A percentile compares a stretch with the other conserved stretches of the same genome.
These are phyloP conservation scores for Cherax destructor DNA, from an alignment of 1,140 invertebrate species.

Conservation along the genomic window DNA sequence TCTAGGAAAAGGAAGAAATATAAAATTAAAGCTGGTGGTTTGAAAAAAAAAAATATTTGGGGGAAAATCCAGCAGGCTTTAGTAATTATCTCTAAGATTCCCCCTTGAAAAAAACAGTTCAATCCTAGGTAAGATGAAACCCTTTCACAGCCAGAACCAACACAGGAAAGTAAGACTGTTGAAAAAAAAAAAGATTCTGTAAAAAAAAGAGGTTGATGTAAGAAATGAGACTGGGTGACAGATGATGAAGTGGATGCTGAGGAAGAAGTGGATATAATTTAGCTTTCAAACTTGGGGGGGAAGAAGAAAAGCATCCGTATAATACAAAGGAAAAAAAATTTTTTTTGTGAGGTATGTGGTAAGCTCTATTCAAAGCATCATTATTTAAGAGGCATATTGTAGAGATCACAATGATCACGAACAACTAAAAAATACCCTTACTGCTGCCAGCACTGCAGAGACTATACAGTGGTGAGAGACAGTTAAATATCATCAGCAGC, in stretches of 20 bases:
- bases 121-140: not conserved
- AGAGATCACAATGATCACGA: conserved; percentile 50
- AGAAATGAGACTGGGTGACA: conserved; percentile 50
- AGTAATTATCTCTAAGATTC: not conserved
- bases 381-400: conserved; percentile 32
- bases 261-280: conserved; percentile 22
- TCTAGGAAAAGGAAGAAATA: not conserved
- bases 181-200: not conserved
- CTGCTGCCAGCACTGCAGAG: conserved; percentile 39
- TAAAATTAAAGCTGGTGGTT: not conserved
- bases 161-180: not conserved
- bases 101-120: not conserved
- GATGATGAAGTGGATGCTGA: conserved; percentile 50
- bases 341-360: conserved; percentile 55
- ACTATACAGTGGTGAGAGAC: conserved; percentile 22
- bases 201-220: not conserved
- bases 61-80: conserved; percentile 1
- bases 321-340: conserved; percentile 50
- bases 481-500: conserved; percentile 34
- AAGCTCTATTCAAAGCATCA: conserved; percentile 50
- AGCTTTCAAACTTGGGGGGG: conserved; percentile 6
- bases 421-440: conserved; percentile 29
- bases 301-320: conserved; percentile 11
- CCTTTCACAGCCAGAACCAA: not conserved
- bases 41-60: conserved; percentile 7